Evolutionary conservation across 2,113 vertebrate genomes (phyloP).

Genomic region (Megaceryle torquata): DNA sequence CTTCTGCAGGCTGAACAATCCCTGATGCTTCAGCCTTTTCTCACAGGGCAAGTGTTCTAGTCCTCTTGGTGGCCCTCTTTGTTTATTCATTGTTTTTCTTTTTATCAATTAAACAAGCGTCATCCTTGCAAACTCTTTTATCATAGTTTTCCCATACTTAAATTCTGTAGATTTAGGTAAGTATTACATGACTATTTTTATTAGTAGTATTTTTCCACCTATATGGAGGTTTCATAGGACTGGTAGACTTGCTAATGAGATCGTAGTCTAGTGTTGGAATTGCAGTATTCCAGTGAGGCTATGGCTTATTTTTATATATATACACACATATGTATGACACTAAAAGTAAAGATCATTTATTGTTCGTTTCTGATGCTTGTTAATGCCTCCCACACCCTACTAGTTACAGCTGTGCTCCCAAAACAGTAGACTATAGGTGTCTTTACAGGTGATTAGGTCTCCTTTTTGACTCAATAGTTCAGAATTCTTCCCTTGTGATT

Average conservation of each 20-base stretch:
- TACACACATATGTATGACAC: not conserved
- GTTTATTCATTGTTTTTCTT: not conserved
- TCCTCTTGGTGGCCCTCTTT: not conserved
- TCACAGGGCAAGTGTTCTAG: not conserved
- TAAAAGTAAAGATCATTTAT: not conserved
- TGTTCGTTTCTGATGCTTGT: not conserved
- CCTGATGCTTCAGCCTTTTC: not conserved
- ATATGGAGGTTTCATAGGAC: not conserved
- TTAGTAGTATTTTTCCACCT: not conserved
- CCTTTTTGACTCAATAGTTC: not conserved
- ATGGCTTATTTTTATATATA: not conserved
- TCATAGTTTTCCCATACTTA: not conserved
- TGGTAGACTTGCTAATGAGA: not conserved
- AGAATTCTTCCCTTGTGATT: not conserved
- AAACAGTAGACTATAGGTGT: not conserved
- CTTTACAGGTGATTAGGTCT: not conserved
- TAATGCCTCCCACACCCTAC: not conserved
- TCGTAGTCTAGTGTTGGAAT: not conserved
- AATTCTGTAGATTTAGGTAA: not conserved
- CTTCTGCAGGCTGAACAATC: not conserved
- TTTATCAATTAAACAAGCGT: not conserved
- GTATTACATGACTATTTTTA: not conserved
- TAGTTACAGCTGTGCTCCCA: not conserved
- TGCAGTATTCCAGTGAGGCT: not conserved
- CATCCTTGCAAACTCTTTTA: not conserved